Evolutionary conservation across 2,797 vertebrate species (phyloP), one percentile per base, ranked within the genome.

Genomic region (Momotus momota): DNA sequence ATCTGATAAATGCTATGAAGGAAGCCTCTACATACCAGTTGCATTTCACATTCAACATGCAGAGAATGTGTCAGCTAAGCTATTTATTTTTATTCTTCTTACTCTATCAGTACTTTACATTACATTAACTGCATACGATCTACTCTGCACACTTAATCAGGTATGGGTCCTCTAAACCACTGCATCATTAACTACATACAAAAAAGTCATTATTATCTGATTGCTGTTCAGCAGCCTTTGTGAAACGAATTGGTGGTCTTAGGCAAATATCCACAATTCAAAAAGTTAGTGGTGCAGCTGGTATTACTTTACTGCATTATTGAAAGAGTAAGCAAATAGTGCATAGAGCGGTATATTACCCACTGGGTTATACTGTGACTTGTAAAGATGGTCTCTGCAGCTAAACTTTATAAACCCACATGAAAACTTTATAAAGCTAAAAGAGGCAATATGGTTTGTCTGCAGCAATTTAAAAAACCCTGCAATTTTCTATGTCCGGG

Each of bases 141-240:
- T 27, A 72, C n/a, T 22, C 19, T 86, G 79, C 79, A 64, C 89
- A 79, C 40, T 84, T 94, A 90, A 96, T 94, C 73, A 90, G 80
- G 87, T 94, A 60, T 93, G 43, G 46, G 80, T 86, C 51, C 25
- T 81, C 84, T 75, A 89, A 92, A 75, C 57, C 14, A 11, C 35
- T 75, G 91, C 79, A 75, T 86, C 94, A 92, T 96, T 96, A 96
- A 57, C 79, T 86, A 41, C 87, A 65, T 65, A 84, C 55, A 40
- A 62, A 81, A 91, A 91, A 95, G 88, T 78, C 94, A 90, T 96
- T 96, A 96, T 85, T 91, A 90, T 96, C 62, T 84, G 58, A 90
- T 90, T 94, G 62, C 51, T 93, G 82, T 72, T 96, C 87, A 94
- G 31, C 16, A 88, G 91, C 51, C 85, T 88, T 84, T 75, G 54